These are phyloP conservation scores for Antedon mediterranea DNA, from an alignment of 53 echinoderm and acorn worm species.

Conservation along the genomic window DNA sequence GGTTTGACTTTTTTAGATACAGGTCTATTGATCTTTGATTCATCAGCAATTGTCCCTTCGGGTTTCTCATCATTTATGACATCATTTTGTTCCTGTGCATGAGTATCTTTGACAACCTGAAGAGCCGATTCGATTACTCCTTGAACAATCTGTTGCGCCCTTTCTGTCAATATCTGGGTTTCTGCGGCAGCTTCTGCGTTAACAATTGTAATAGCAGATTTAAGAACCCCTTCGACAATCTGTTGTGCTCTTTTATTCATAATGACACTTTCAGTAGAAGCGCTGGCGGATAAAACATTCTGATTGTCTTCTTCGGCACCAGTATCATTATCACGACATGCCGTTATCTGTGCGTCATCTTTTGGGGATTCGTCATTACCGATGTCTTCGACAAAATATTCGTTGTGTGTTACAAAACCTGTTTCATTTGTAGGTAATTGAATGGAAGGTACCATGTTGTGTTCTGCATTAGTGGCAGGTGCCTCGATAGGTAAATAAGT, in stretches of 20 bases:
- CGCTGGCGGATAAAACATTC: background rate
- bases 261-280: background rate
- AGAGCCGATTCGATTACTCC: background rate
- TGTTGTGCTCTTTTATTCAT: background rate
- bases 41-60: background rate
- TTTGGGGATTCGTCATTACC: too few species aligned
- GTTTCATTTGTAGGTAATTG: too few species aligned
- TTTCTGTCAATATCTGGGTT: background rate
- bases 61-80: background rate
- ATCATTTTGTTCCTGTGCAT: background rate
- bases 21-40: background rate
- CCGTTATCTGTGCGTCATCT: too few species aligned
- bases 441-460: background rate
- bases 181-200: background rate
- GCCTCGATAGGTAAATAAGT: background rate
- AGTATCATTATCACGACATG: too few species aligned
- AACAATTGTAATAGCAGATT: background rate
- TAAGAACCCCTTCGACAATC: background rate
- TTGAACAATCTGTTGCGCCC: background rate
- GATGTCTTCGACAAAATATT: background rate
- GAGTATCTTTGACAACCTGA: background rate
- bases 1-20: background rate
- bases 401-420: too few species aligned
- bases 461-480: background rate
- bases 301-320: too few species aligned